Evolutionary conservation across 2,888 invertebrate genomes (phyloP), one percentile per base, ranked within the genome.

Genomic region (Luffia ferchaultella): DNA sequence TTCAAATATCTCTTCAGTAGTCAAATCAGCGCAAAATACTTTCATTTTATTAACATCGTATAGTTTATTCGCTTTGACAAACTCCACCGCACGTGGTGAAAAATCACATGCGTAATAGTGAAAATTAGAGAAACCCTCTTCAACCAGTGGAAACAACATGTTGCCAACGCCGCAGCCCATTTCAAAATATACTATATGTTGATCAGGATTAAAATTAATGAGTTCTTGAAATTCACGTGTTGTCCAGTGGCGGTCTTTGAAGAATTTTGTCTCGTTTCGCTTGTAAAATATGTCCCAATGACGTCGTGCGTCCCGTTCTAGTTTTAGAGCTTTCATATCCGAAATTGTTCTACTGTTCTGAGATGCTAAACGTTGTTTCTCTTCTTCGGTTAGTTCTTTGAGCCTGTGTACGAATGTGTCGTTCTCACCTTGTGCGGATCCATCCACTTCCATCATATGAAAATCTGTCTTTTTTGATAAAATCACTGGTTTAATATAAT

Each of bases 211-310:
- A 50, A 77, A 83, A 51, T 82, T 77, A 52, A 90, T 77, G 16
- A 97, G 79, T 66, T 96, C 95, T 60, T 89, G 82, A 79, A 99
- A 97, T 83, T 99, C 99, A 64, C 96, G 86, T 54, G 92, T 93
- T 1, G 97, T 98, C 99, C 99, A 98, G 68, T 96, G 96, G 16
- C 98, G 87, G 74, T 98, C 96, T 73, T 94, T 94, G 67, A 97
- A 98, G 73, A 98, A 98, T 60, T 93, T 89, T 0, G 91, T 93
- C 61, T 94, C 93, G 67, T 98, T 98, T 53, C 97, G 85, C 73
- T 97, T 97, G 71, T 98, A 98, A 74, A 98, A 98, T 49, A 96
- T 80, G 73, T 98, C 98, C 98, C 98, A 98, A 66, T 97, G 89
- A 54, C 93, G 92, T 63, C 90, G 90, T 0, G 96, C 93, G 61